A percentile compares a stretch with the other conserved stretches of the same genome.
phyloP scores from a whole-genome alignment of 2,888 invertebrate genomes.

The Thysanoteuthis rhombus region DNA sequence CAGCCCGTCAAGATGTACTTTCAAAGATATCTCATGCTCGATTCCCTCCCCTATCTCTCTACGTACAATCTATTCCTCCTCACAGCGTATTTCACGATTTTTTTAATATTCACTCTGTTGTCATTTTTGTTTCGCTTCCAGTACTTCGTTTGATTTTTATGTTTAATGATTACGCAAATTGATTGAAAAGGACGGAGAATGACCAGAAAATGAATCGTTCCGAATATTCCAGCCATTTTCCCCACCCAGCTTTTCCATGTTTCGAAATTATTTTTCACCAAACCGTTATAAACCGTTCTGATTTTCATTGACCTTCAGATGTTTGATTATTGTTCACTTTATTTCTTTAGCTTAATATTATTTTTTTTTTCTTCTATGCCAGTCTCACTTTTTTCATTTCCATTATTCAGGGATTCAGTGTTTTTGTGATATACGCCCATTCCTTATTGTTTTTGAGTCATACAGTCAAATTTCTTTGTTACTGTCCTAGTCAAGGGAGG shows the following conservation, averaged over 20 bases:
- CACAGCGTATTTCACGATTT: too few relatives aligned
- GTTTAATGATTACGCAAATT: neutral
- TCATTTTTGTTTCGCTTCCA: too few relatives aligned
- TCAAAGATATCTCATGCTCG: neutral
- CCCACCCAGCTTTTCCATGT: neutral
- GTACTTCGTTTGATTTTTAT: too few relatives aligned
- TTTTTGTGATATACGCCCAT: neutral
- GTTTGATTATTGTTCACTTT: neutral
- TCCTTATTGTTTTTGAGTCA: neutral
- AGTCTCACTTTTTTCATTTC: neutral
- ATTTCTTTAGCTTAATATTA: neutral
- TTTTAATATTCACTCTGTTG: too few relatives aligned
- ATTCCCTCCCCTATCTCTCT: neutral
- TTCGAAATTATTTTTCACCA: neutral
- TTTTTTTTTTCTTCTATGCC: neutral
- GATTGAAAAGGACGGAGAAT: neutral
- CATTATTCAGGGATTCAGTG: neutral
- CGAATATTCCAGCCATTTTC: neutral
- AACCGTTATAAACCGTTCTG: neutral
- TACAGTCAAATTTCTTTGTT: neutral
- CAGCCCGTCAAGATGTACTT: neutral
- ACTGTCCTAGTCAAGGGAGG: neutral
- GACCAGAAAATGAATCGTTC: neutral
- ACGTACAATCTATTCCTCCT: neutral
- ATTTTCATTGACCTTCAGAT: neutral